Conservation (phyloP, 2,113 vertebrate species). For the Nyctereutes procyonoides region DNA sequence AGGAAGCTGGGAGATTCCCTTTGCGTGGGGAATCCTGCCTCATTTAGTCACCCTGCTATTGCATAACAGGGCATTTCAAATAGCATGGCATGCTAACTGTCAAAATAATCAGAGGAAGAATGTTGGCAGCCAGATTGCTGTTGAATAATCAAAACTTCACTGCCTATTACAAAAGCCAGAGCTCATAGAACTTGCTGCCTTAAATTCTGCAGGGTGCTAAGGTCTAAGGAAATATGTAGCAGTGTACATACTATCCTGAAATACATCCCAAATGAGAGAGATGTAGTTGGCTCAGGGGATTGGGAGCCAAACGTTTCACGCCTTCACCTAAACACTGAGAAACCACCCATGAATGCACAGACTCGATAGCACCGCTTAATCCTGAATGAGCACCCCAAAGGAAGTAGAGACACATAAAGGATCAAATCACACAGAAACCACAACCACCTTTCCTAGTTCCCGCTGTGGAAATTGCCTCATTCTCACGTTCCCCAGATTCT, state of each 20-base stretch:
- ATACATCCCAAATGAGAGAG: neutral
- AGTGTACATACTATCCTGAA: neutral
- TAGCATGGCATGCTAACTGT: conserved; percentile 12
- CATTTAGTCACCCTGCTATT: conserved; percentile 49
- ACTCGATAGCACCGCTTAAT: neutral
- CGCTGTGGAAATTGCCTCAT: neutral
- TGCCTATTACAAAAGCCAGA: conserved; percentile 21
- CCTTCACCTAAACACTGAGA: neutral
- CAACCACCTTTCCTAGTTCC: neutral
- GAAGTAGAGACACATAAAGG: neutral
- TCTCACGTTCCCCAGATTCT: too few relatives aligned
- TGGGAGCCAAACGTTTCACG: neutral
- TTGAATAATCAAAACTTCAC: neutral
- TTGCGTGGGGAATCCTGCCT: neutral
- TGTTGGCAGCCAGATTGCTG: neutral
- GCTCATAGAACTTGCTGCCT: neutral
- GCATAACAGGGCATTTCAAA: conserved; percentile 1
- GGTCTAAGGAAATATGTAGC: neutral
- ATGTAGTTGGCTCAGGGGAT: neutral
- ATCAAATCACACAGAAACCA: neutral
- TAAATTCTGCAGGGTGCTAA: neutral
- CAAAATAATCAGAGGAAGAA: neutral
- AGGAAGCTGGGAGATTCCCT: neutral
- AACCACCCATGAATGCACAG: neutral
- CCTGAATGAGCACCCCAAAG: neutral